Evolutionary conservation across 2,888 invertebrate species (phyloP), one percentile per base, ranked within the genome.

Genomic region (Andrena marginata): DNA sequence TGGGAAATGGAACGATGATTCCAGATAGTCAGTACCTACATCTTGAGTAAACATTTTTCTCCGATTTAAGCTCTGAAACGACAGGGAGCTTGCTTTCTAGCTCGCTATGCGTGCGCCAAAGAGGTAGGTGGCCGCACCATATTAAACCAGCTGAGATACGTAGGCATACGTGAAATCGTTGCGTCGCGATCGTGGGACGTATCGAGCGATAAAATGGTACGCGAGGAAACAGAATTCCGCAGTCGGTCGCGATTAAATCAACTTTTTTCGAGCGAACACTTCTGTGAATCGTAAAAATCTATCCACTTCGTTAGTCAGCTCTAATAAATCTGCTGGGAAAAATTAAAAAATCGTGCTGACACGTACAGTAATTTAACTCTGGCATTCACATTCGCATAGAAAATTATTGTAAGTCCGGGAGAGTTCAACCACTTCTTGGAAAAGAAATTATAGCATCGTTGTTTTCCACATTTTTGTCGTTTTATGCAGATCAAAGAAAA

Each of bases 121-220:
- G 31, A 69, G 72, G 83, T 84, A 80, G 84, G 84, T 84, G 82
- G 71, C 64, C 29, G 31, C 42, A 69, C 80, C 48, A 64, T 60
- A 62, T 80, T 68, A 73, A 80, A 76, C 48, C 35, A 68, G 69
- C 75, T 60, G 68, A 65, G 16, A 62, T 33, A 90, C 89, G 90
- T 90, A 89, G 90, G 90, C 90, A 90, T 90, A 90, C 90, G 84
- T 88, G 90, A 90, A 90, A 89, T 87, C 84, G 84, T 84, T 78
- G 48, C 33, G 59, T 65, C 65, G 64, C 33, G 56, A 63, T 54
- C 73, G 82, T 78, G 77, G 77, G 77, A 54, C 68, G 84, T 72
- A 62, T 59, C 35, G 48, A 59, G 23, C 42, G 74, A 80, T 77
- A 82, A 78, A 42, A 71, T 62, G 26, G 26, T 23, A 62, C 74